Conservation (phyloP, 2,113 vertebrate species). For the Lathamus discolor region DNA sequence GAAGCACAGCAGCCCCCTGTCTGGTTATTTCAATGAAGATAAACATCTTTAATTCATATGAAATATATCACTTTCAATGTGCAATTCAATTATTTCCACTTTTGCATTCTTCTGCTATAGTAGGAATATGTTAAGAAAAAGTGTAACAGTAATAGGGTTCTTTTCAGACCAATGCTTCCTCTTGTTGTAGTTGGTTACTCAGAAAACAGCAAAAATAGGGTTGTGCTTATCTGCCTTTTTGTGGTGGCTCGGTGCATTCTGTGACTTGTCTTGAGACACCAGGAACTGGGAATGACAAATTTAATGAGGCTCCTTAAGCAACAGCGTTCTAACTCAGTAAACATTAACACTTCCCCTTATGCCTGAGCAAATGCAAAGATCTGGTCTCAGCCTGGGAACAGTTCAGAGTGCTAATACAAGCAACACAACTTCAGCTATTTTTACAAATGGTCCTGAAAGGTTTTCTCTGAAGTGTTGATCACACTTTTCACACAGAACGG, state of each 20-base stretch:
- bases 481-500: background rate
- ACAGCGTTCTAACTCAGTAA: slow-evolving; percentile 27
- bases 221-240: slow-evolving; percentile 14
- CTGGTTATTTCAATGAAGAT: background rate
- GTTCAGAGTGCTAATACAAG: slow-evolving; percentile 67
- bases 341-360: slow-evolving; percentile 48
- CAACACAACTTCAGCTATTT: slow-evolving; percentile 27
- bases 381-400: slow-evolving; percentile 50
- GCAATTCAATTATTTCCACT: background rate
- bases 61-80: background rate
- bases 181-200: background rate
- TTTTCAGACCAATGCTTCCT: background rate
- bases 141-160: background rate
- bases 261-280: slow-evolving; percentile 23
- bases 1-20: background rate
- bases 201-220: background rate
- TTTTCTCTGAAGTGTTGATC: slow-evolving; percentile 18
- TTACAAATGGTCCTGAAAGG: slow-evolving; percentile 22
- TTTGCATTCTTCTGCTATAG: background rate
- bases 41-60: background rate
- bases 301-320: slow-evolving; percentile 48
- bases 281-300: background rate
- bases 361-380: slow-evolving; percentile 59
- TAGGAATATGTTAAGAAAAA: background rate
- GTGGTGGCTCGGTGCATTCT: background rate